Evolutionary conservation across 2,797 vertebrate species (phyloP).

Genomic region (Scolopax rusticola): DNA sequence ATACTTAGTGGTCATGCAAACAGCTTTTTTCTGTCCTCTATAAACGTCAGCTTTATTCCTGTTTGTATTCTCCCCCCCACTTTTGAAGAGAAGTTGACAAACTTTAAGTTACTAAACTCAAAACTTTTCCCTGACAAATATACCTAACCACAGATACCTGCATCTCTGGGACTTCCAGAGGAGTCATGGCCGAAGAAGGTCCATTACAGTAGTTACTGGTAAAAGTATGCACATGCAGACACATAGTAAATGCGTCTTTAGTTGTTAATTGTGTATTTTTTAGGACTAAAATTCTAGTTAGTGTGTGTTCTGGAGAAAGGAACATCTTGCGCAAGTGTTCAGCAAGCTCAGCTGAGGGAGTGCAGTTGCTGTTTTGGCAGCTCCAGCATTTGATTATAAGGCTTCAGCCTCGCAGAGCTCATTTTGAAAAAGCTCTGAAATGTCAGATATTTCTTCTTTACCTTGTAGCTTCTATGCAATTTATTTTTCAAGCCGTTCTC

Average conservation of each 20-base stretch:
- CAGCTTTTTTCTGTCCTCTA: background rate
- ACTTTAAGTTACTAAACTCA: background rate
- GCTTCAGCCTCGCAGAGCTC: background rate
- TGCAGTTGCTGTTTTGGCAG: constrained; percentile 23
- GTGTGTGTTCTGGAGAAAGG: background rate
- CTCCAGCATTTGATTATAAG: background rate
- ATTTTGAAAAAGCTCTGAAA: background rate
- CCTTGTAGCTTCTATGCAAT: background rate
- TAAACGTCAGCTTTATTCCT: background rate
- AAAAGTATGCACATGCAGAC: background rate
- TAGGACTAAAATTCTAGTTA: background rate
- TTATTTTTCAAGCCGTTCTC: constrained; percentile 20
- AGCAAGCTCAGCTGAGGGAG: background rate
- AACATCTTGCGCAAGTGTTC: background rate
- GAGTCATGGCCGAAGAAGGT: background rate
- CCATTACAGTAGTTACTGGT: background rate
- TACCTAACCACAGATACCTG: background rate
- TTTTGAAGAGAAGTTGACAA: background rate
- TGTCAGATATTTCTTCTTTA: constrained; percentile 17
- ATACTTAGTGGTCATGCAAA: background rate
- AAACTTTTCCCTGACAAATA: background rate
- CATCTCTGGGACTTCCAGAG: background rate
- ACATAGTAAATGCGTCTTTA: background rate
- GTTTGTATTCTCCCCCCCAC: rapidly evolving
- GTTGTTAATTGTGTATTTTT: background rate